A percentile compares a stretch with the other conserved stretches of the same genome.
These are phyloP conservation scores for Neosilurus hyrtlii DNA, from an alignment of 2,797 vertebrate genomes.

Conservation along the genomic window DNA sequence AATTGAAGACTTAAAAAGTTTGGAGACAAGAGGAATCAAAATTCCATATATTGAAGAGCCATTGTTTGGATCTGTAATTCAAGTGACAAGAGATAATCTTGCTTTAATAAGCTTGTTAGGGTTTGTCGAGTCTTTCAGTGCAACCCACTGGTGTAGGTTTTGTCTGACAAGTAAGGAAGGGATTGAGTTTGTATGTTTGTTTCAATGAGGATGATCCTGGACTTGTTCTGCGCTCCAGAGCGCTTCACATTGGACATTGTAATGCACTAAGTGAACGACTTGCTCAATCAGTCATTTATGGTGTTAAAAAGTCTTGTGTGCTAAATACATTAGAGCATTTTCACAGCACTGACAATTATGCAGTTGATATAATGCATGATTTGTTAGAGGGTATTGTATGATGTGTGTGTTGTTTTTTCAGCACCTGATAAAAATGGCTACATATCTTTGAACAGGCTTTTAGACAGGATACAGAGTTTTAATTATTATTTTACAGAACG, in stretches of 20 bases:
- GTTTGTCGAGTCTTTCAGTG: not conserved
- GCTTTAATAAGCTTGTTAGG: not conserved
- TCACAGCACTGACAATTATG: not conserved
- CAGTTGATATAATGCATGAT: not conserved
- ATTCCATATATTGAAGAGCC: not conserved
- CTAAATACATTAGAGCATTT: not conserved
- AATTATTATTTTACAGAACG: not conserved
- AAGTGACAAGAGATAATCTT: not conserved
- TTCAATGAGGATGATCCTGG: not conserved
- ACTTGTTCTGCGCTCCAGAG: not conserved
- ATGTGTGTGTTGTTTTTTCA: not conserved
- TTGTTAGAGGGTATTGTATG: not conserved
- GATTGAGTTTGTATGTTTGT: no score
- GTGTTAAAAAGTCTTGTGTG: not conserved
- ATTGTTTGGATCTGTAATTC: not conserved
- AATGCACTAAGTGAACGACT: not conserved
- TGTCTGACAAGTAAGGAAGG: no score
- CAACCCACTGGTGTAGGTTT: not conserved
- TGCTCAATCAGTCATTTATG: not conserved
- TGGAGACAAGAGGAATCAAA: no score
- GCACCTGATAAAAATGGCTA: not conserved
- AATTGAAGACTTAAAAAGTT: no score
- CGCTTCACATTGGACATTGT: not conserved
- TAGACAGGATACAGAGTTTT: not conserved
- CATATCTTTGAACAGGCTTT: not conserved